Evolutionary conservation across 53 echinoderm and acorn worm genomes (phyloP), one percentile per base, ranked within the genome.

Genomic region (Antedon mediterranea): DNA sequence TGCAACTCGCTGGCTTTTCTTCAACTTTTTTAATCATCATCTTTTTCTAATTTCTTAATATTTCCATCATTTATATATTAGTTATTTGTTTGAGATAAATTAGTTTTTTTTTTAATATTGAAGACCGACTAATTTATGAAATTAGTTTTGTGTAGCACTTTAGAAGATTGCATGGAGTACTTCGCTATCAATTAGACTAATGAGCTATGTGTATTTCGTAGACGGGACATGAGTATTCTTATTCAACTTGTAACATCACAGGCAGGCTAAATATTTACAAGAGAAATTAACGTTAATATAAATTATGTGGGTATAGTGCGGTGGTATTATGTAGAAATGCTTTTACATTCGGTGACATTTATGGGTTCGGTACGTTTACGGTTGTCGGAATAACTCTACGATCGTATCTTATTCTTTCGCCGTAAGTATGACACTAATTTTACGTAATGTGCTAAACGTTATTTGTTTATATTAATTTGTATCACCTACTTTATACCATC

Each of bases 41-140:
- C 79, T 43, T 81, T 75, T 84, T 76, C 74, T 77, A 84, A 84
- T 88, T 84, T 85, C 79, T 77, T 84, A 76, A 77, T 77, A 72
- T 84, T 81, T 83, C 80, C 87, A 87, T 88, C 84, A 88, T 88
- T 88, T 84, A 88, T 84, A 76, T 88, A 88, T 88, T 81, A 84
- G 77, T 88, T 88, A 88, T 88, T 88, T 88, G 88, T 88, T 88
- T 88, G 88, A 76, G 74, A 74, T 84, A 88, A 88, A 88, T 88
- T 88, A 88, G 88, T 88, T 88, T 87, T 84, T 77, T 73, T 57
- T 41, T 13, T 13, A n/a, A n/a, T n/a, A 37, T 37, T 37, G 37
- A 57, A 57, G 57, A 8, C 81, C 78, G 78, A 73, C 79, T 78
- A 78, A 77, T 77, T 34, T 77, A 84, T 43, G 81, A 88, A 80